Evolutionary conservation across 2,797 vertebrate species (phyloP).

Genomic region (Centroberyx gerrardi): DNA sequence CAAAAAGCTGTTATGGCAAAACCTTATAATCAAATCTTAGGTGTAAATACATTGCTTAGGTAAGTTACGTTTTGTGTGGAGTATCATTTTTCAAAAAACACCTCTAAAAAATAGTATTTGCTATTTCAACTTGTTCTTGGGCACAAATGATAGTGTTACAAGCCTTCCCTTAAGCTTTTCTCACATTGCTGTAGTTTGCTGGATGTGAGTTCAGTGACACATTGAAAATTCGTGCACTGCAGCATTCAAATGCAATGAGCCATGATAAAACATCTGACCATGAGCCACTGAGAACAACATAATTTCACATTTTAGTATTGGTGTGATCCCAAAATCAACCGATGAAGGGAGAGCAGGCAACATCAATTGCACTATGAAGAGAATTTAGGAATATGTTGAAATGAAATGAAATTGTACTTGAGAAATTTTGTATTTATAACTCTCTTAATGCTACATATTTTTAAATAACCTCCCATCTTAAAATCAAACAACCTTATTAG

Average conservation of each 20-base stretch:
- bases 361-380: constrained; percentile 60
- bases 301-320: constrained; percentile 33
- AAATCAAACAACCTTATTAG: constrained; percentile 22
- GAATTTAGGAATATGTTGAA: constrained; percentile 40
- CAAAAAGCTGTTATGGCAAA: constrained; percentile 62
- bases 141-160: constrained; percentile 63
- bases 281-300: constrained; percentile 60
- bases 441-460: constrained; percentile 35
- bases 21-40: constrained; percentile 73
- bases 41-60: constrained; percentile 85
- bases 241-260: constrained; percentile 70
- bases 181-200: constrained; percentile 55
- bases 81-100: constrained; percentile 75
- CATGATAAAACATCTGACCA: constrained; percentile 60
- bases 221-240: constrained; percentile 62
- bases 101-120: constrained; percentile 61
- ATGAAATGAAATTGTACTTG: constrained; percentile 30
- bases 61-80: constrained; percentile 85
- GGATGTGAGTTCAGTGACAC: constrained; percentile 65
- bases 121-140: constrained; percentile 66
- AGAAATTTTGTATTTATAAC: constrained; percentile 26
- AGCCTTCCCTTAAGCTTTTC: constrained; percentile 54
- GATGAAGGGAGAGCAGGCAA: constrained; percentile 29
- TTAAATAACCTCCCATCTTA: constrained; percentile 5
- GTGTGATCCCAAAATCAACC: constrained; percentile 33